Evolutionary conservation across 2,888 invertebrate species (phyloP).

Genomic region (Eilema griseolum): DNA sequence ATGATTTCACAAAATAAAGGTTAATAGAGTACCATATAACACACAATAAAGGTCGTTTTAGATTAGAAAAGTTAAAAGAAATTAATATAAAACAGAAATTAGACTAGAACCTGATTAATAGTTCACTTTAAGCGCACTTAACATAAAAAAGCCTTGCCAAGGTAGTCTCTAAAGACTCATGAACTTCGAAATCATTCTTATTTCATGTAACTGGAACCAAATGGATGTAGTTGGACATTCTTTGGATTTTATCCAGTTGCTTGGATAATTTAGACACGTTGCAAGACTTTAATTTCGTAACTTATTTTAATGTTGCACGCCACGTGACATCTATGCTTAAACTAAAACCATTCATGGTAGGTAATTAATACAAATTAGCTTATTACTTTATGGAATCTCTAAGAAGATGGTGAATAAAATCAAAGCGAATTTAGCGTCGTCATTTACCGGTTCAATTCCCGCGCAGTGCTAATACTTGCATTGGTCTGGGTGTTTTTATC

Average conservation of each 20-base stretch:
- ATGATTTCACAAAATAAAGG: not conserved
- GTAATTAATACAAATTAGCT: not conserved
- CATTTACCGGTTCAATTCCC: too few species aligned
- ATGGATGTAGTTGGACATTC: conserved; percentile 15
- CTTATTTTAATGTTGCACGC: not conserved
- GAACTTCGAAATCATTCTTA: conserved; percentile 10
- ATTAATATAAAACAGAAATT: not conserved
- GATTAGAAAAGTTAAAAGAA: not conserved
- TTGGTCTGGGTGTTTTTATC: too few species aligned
- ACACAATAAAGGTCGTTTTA: not conserved
- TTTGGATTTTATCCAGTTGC: conserved; percentile 12
- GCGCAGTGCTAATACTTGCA: too few species aligned
- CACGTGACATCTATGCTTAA: not conserved
- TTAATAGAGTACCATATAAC: too few species aligned
- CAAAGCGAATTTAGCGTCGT: too few species aligned
- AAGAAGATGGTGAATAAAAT: too few species aligned
- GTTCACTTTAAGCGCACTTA: not conserved
- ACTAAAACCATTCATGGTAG: not conserved
- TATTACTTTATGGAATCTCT: too few species aligned
- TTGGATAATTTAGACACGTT: not conserved
- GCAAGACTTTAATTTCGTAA: not conserved
- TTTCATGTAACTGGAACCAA: conserved; percentile 9
- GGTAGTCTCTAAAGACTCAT: not conserved
- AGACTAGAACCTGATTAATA: not conserved
- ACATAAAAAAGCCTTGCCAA: not conserved